Evolutionary conservation across 2,113 vertebrate genomes (phyloP).

Genomic region (Apteryx owenii): DNA sequence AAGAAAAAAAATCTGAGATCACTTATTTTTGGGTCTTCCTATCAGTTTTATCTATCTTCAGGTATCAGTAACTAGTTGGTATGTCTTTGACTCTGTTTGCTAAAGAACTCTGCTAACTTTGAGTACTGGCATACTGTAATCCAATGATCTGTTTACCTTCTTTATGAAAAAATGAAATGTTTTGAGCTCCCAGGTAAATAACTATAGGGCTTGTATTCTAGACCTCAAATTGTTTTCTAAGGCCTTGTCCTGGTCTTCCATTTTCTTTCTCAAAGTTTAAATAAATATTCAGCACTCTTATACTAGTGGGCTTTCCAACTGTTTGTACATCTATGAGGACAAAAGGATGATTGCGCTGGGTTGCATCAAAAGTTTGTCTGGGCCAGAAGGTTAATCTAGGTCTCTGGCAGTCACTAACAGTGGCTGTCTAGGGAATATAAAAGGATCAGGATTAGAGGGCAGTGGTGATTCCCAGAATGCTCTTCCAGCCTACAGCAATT

Average conservation of each 20-base stretch:
- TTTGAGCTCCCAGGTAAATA: neutral
- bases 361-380: neutral
- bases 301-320: neutral
- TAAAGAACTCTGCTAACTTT: neutral
- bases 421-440: neutral
- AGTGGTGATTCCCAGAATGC: neutral
- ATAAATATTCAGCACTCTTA: neutral
- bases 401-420: neutral
- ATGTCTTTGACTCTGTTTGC: neutral
- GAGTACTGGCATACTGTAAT: neutral
- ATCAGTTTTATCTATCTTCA: neutral
- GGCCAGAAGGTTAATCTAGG: neutral
- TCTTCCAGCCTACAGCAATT: neutral
- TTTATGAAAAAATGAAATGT: neutral
- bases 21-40: neutral
- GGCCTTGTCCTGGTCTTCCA: neutral
- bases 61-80: neutral
- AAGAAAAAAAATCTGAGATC: neutral
- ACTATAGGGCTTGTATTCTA: neutral
- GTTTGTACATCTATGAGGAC: neutral
- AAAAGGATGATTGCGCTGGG: neutral
- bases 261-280: neutral
- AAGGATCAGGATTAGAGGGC: neutral
- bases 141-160: neutral
- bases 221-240: neutral